A percentile compares a stretch with the other conserved stretches of the same genome.
These are phyloP conservation scores for Metallyticus violacea DNA, from an alignment of 2,888 invertebrate species.

Conservation along the genomic window DNA sequence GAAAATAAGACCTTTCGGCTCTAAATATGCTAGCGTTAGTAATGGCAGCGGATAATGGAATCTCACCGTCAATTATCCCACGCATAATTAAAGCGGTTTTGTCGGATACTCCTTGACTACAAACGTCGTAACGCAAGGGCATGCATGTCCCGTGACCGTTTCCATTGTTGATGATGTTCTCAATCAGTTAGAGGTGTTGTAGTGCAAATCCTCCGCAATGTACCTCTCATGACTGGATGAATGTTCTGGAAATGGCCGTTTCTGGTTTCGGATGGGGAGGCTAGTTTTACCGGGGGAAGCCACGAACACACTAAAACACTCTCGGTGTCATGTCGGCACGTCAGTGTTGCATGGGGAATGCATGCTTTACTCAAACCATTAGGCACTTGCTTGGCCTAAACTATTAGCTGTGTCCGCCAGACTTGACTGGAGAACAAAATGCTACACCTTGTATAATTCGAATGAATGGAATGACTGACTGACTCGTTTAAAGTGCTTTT, in stretches of 20 bases:
- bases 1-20: too few relatives aligned
- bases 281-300: not conserved
- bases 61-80: not conserved
- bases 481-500: not conserved
- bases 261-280: not conserved
- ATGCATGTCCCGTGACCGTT: not conserved
- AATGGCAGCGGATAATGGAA: not conserved
- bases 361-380: not conserved
- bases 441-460: not conserved
- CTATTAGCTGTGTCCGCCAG: not conserved
- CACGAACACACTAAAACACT: not conserved
- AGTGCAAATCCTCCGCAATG: not conserved
- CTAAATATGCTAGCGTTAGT: not conserved
- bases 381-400: not conserved
- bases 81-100: not conserved
- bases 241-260: not conserved
- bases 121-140: not conserved
- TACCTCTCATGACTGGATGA: conserved; percentile 2
- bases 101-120: not conserved
- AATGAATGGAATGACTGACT: not conserved
- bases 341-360: not conserved
- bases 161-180: not conserved
- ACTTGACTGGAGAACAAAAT: not conserved
- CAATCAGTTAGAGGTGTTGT: not conserved
- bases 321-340: not conserved